Base-by-base conservation (phyloP, 2,113 vertebrate genomes). In the Tonatia bakeri region DNA sequence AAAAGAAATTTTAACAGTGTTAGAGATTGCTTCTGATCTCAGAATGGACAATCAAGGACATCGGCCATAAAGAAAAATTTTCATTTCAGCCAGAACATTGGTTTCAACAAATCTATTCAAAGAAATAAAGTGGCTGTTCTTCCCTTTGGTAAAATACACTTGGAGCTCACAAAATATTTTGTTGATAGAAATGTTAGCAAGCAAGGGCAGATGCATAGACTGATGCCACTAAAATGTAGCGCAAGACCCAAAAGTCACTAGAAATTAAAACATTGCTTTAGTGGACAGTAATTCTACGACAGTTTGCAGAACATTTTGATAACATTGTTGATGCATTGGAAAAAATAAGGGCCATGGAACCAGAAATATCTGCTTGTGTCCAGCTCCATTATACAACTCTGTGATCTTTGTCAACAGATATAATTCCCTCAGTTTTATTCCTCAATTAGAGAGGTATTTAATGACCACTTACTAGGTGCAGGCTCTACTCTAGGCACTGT, bases 71-170 rank as follows among this genome's bases (percentile, higher is more conserved):
- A 86, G 64, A 91, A 94, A 94, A 95, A 96, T 65, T 91, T 75
- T 96, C 94, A 90, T 90, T 95, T 95, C 69, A 89, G 82, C 56
- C 45, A 59, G 85, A 93, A 94, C 15, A 38, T 82, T 95, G 86
- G 89, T 91, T 94, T 95, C 77, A 96, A 94, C 82, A 96, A 91
- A 93, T 91, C 96, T 97, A 84, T 93, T 97, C 88, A 87, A 87
- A 96, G 56, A 80, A 93, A 97, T 89, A 95, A 96, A 96, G 77
- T 75, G 87, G 56, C 52, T 86, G 5, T 87, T 96, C 47, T 85
- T 83, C 65, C 52, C 65, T 83, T 95, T 94, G 54, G 40, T 93
- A 75, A 93, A 98, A 90, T 36, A 96, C 19, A 84, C 82, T 91
- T 19, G 47, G 45, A 95, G 69, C 26, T 94, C 69, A 93, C 67